Percentiles rank a stretch among this genome's conserved stretches.
Evolutionary conservation across 2,113 vertebrate species (phyloP).

Genomic region (Vulpes vulpes): DNA sequence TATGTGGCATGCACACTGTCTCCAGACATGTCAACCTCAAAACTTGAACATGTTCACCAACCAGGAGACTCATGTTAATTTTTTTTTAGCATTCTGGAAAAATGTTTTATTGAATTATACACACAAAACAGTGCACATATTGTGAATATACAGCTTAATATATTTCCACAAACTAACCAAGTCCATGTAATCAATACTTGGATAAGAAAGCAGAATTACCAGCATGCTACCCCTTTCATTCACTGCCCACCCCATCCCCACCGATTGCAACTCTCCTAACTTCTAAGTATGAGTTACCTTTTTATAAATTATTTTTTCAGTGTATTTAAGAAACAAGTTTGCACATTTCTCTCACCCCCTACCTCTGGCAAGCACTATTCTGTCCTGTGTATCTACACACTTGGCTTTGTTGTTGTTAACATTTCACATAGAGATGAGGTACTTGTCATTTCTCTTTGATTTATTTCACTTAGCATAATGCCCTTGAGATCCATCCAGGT

Average conservation of each 20-base stretch:
- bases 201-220: neutral
- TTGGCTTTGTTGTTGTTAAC: neutral
- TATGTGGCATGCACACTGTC: neutral
- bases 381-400: neutral
- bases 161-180: neutral
- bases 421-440: neutral
- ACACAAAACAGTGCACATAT: neutral
- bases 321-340: neutral
- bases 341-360: neutral
- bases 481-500: neutral
- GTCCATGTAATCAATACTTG: neutral
- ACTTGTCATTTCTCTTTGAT: neutral
- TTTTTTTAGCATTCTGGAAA: neutral
- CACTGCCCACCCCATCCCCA: neutral
- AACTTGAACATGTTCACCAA: neutral
- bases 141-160: neutral
- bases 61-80: neutral
- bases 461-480: neutral
- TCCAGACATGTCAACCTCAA: neutral
- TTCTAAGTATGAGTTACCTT: neutral
- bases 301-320: neutral
- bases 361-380: neutral
- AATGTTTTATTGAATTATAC: neutral
- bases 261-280: neutral
- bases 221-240: neutral